Conservation (phyloP, 2,113 vertebrate genomes). For the Vanacampus margaritifer region DNA sequence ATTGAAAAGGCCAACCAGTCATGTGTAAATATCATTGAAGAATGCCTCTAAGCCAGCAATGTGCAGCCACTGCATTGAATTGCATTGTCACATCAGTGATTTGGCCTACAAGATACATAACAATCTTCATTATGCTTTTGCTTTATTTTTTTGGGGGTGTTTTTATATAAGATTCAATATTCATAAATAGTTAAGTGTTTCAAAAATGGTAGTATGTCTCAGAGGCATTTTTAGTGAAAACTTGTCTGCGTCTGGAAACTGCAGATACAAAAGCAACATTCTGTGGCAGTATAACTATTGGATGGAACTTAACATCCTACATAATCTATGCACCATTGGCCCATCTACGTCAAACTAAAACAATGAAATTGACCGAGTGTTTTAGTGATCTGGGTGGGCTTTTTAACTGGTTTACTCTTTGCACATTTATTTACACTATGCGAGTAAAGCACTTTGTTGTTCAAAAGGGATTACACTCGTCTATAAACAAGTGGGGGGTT, state of each 20-base stretch:
- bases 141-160: not conserved
- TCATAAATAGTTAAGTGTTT: not conserved
- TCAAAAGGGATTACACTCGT: not conserved
- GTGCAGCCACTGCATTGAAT: no score
- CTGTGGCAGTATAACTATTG: no score
- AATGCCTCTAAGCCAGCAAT: not conserved
- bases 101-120: not conserved
- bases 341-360: not conserved
- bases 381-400: not conserved
- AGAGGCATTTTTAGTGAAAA: not conserved
- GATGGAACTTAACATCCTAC: not conserved
- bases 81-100: not conserved
- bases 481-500: not conserved
- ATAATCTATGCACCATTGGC: not conserved
- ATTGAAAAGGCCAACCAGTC: not conserved
- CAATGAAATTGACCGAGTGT: not conserved
- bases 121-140: not conserved
- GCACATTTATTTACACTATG: not conserved
- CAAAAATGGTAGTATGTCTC: not conserved
- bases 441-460: not conserved
- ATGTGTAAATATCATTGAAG: slow-evolving; percentile 12
- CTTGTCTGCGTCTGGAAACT: not conserved
- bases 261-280: no score
- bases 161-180: not conserved
- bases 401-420: not conserved